Base-by-base conservation (phyloP, 92 coral and sea anemone species). In the Epizoanthus ramosus region DNA sequence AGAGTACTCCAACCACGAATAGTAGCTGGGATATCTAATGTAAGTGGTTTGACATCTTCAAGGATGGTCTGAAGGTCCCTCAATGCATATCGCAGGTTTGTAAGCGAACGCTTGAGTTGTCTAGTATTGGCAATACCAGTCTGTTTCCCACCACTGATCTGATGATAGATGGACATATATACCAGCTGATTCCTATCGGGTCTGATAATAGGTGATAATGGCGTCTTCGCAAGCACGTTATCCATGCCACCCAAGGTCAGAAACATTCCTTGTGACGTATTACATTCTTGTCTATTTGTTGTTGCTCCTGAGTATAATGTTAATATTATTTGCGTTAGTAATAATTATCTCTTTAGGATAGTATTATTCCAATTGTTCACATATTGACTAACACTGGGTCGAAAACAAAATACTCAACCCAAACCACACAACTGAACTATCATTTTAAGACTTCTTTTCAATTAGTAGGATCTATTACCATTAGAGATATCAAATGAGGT, bases 81-180 rank as follows among this genome's bases (percentile, higher is more conserved):
- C 21, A 65, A 12, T 19, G 37, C 68, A 5, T 37, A 77, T 28
- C 59, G 33, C 4, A 85, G 69, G 33, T 35, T 31, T 37, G 61
- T 14, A 6, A 76, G 84, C 31, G 54, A 21, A 22, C 79, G 68
- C 50, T 71, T 53, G 17, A 85, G 33, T 35, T 58, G 52, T 18
- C 70, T 31, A 6, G 5, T 50, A 73, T 85, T 85, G 43, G 74
- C 53, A 18, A 91, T 71, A 14, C 85, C 85, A 77, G 81, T 77
- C 54, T 84, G 88, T 58, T 64, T 85, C 8, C 95, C 89, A 45
- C 95, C 91, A 19, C 33, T 41, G 21, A 89, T 66, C 43, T 73
- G 74, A 54, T 85, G 71, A 67, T 83, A 77, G 50, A 92, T 75
- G 74, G 83, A 66, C 53, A 87, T 19, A n/a, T 57, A 68, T 39